phyloP scores from a whole-genome alignment of 35 echinoderm and acorn worm species.

The Stichopus chloronotus region DNA sequence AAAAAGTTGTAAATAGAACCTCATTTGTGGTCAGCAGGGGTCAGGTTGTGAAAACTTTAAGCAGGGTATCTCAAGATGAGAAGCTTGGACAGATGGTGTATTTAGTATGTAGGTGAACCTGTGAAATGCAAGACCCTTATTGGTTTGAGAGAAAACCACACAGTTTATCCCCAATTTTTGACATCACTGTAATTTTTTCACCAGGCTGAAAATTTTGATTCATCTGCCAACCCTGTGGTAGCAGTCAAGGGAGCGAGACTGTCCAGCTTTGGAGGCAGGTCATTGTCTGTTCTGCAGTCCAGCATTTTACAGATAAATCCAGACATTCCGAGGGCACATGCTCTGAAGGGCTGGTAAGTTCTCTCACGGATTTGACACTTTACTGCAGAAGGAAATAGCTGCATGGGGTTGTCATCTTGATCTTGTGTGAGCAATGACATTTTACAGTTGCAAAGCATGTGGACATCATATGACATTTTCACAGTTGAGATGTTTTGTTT shows the following conservation, averaged over 20 bases:
- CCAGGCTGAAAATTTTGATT: slow-evolving; percentile 96
- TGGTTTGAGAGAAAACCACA: too few species aligned
- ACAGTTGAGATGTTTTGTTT: background rate
- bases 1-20: too few species aligned
- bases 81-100: too few species aligned
- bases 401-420: background rate
- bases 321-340: slow-evolving; percentile 94
- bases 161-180: too few species aligned
- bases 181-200: background rate
- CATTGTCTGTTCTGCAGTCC: slow-evolving; percentile 71
- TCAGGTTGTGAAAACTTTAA: too few species aligned
- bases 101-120: too few species aligned
- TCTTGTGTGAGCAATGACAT: slow-evolving; percentile 92
- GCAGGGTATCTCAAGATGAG: too few species aligned
- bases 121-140: too few species aligned
- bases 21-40: too few species aligned
- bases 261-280: slow-evolving; percentile 90
- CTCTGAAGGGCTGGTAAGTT: slow-evolving; percentile 96
- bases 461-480: slow-evolving; percentile 70
- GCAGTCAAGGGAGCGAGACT: slow-evolving; percentile 91
- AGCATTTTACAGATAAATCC: slow-evolving; percentile 90
- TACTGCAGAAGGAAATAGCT: background rate
- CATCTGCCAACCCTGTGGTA: slow-evolving; percentile 71
- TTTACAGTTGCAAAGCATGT: slow-evolving; percentile 74
- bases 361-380: background rate